Base-by-base conservation (phyloP, 2,113 vertebrate genomes). In the Eubucco bourcierii region DNA sequence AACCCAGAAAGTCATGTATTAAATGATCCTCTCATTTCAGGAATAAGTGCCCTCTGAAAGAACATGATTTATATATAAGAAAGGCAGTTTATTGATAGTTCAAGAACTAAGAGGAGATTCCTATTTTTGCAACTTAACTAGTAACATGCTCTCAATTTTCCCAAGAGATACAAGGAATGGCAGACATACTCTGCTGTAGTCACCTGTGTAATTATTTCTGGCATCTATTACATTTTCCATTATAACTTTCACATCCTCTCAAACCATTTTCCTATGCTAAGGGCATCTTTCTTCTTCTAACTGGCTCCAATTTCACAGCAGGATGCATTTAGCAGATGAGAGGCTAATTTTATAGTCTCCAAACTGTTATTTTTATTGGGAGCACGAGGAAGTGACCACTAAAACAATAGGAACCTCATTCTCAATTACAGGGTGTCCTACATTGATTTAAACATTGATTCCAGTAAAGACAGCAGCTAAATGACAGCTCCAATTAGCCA, bases 121-220 rank as follows among this genome's bases (percentile, higher is more conserved):
- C 7, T 80, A 24, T 58, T 89, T 93, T 85, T 87, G 44, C n/a
- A 75, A 50, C 53, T 91, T 94, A 93, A 95, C 90, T 96, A 91
- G 72, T 50, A 86, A 46, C 44, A 88, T 81, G 27, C 9, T 89
- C 60, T 75, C 53, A 34, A 24, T 78, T 95, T 91, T 87, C 80
- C n/a, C 4, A 84, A 80, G 65, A 85, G 95, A 93, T 84, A 80
- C 33, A 67, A 80, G 60, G 53, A 94, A 72, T 68, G 55, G 53
- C 34, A 84, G 41, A 66, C 31, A 74, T 53, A 78, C 24, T 75
- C 84, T 55, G 68, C 93, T 68, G 87, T 92, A 96, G 76, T 92
- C 94, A 96, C 87, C 95, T 96, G 91, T 94, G 82, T 92, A 96
- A 96, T 96, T 96, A 95, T 94, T 95, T 94, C 80, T 96, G 96